phyloP scores from a whole-genome alignment of 2,113 vertebrate genomes.

The Chlorodrepanis virens region DNA sequence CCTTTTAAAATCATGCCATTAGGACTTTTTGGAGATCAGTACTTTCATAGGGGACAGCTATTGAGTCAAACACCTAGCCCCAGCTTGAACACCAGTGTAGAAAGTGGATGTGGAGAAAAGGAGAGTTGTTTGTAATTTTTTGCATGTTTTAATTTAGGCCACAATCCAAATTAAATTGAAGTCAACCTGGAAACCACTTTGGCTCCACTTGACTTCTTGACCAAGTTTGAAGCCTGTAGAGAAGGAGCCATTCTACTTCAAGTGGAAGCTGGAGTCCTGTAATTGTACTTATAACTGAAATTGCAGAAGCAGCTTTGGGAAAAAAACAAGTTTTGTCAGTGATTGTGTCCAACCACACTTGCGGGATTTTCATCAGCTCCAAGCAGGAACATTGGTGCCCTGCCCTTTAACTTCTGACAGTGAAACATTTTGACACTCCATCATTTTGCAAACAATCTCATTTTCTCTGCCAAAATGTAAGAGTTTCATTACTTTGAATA shows the following conservation, averaged over 20 bases:
- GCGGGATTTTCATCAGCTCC: neutral
- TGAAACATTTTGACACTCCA: neutral
- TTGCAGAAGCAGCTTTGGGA: neutral
- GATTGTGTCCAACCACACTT: neutral
- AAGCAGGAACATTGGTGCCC: neutral
- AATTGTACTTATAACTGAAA: neutral
- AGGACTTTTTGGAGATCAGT: neutral
- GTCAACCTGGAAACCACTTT: neutral
- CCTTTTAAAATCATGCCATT: neutral
- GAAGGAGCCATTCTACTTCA: neutral
- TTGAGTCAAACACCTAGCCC: neutral
- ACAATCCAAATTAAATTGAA: neutral
- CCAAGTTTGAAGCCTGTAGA: neutral
- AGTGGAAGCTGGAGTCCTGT: neutral
- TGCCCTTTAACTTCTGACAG: neutral
- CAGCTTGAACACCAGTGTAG: neutral
- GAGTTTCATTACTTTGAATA: neutral
- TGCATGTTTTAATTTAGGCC: neutral
- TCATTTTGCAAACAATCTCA: neutral
- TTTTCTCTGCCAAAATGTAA: neutral
- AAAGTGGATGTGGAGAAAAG: neutral
- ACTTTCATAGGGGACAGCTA: fast-evolving
- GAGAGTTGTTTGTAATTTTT: neutral
- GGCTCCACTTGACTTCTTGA: no score
- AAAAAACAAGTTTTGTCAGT: neutral